Evolutionary conservation across 2,113 vertebrate genomes (phyloP), one percentile per base, ranked within the genome.

Genomic region (Caretta caretta): DNA sequence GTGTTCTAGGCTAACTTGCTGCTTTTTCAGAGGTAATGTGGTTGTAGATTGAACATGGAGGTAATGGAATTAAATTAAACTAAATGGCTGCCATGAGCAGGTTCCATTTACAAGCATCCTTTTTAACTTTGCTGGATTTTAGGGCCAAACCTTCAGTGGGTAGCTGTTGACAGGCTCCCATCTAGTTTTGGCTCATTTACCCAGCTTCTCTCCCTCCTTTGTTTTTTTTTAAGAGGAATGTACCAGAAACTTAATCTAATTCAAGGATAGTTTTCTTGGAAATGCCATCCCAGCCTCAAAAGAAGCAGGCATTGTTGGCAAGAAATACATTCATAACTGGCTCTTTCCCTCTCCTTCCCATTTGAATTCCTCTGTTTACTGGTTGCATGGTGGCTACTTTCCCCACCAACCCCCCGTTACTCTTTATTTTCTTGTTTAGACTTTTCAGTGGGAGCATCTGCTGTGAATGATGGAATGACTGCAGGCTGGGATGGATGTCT

Each of bases 401-500:
- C 29, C 4, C n/a, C 35, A 2, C 85, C 87, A n/a, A 65, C 38
- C 83, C 69, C 56, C 65, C 12, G 80, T 96, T 8, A 3, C 49
- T 93, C 72, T 75, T 42, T 75, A 75, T 42, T 75, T 75, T 84
- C 38, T 25, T 80, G 31, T 49, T 92, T 54, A 59, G 38, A 79
- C 87, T 51, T 92, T 35, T 76, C 5, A 2, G 10, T 81, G 25
- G 75, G 88, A 93, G 56, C 42, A 75, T 38, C 57, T 91, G 87
- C 31, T 76, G 38, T 0, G 0, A 82, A 54, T 88, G 85, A 51
- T 90, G 0, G 4, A 82, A 65, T 94, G 90, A 95, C 85, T 95
- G 86, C 92, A 93, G 75, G 91, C 85, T 88, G 84, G 79, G 92
- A 93, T 92, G 95, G 91, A 88, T 91, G 97, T 95, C 92, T 96